Conservation (phyloP, 92 coral and sea anemone species). For the Parazoanthus swiftii region DNA sequence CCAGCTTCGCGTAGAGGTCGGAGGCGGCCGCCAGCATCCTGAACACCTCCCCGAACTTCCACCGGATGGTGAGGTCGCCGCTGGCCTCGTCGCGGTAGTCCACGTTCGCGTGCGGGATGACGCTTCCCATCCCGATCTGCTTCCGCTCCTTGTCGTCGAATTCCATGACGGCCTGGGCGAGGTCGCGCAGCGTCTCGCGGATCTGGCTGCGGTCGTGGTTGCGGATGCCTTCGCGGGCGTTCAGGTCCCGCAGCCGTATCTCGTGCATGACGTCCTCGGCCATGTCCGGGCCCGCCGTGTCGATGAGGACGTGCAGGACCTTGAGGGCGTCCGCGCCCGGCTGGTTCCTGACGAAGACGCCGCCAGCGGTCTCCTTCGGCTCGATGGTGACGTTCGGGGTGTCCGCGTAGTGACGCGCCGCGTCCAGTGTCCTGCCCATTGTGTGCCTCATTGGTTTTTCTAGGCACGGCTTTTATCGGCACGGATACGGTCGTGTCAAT, state of each 20-base stretch:
- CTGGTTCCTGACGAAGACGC: conserved; percentile 11
- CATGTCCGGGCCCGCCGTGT: conserved; percentile 9
- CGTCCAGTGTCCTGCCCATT: not conserved
- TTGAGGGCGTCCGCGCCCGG: conserved; percentile 13
- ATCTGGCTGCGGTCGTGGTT: not conserved
- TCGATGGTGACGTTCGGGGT: conserved; percentile 11
- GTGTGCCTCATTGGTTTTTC: no score
- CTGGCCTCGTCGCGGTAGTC: conserved; percentile 2
- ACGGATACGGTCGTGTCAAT: no score
- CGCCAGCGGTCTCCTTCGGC: conserved; percentile 10
- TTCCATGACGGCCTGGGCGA: not conserved
- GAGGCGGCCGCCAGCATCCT: not conserved
- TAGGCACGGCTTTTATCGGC: no score
- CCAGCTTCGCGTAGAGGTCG: not conserved
- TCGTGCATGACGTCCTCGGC: not conserved
- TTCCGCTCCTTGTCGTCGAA: not conserved
- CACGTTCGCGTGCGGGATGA: not conserved
- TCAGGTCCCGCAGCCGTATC: not conserved
- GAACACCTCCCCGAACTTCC: not conserved
- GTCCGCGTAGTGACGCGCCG: conserved; percentile 13
- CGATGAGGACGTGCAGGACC: conserved; percentile 11
- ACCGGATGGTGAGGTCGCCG: not conserved
- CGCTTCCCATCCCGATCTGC: not conserved
- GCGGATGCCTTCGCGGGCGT: not conserved
- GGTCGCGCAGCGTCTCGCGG: not conserved